These are phyloP conservation scores for Andrena marginata DNA, from an alignment of 2,888 invertebrate species.

Conservation along the genomic window DNA sequence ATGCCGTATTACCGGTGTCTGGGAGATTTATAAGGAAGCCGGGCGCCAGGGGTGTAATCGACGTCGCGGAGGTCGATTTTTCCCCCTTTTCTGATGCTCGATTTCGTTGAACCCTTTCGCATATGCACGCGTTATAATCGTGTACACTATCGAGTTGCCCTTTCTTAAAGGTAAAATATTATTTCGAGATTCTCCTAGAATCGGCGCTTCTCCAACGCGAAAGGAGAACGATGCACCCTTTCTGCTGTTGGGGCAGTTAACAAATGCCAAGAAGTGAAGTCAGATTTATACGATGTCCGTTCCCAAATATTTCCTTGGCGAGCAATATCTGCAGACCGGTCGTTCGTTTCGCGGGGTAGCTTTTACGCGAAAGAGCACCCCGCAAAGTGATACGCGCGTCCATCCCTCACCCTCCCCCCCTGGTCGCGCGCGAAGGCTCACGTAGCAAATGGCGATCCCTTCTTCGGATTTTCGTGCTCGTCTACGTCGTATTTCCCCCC, in stretches of 20 bases:
- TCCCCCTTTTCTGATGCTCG: background rate
- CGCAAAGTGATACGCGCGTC: conserved; percentile 41
- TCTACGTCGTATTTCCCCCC: conserved; percentile 61
- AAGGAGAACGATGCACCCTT: background rate
- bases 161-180: background rate
- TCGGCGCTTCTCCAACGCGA: background rate
- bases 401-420: background rate
- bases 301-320: conserved; percentile 16
- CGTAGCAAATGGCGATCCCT: conserved; percentile 67
- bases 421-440: conserved; percentile 30
- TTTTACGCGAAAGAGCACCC: conserved; percentile 17
- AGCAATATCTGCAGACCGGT: conserved; percentile 5
- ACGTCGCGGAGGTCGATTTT: background rate
- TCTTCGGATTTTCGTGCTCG: conserved; percentile 61
- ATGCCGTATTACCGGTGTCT: conserved; percentile 47
- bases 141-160: too few relatives aligned
- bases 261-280: conserved; percentile 1
- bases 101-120: background rate
- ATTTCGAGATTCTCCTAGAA: background rate
- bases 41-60: conserved; percentile 33
- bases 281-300: conserved; percentile 5
- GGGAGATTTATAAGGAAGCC: conserved; percentile 42
- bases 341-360: conserved; percentile 19
- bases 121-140: background rate
- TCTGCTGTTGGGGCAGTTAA: background rate